These are phyloP conservation scores for Chrysemys picta DNA, from an alignment of 2,113 vertebrate species.

Conservation along the genomic window DNA sequence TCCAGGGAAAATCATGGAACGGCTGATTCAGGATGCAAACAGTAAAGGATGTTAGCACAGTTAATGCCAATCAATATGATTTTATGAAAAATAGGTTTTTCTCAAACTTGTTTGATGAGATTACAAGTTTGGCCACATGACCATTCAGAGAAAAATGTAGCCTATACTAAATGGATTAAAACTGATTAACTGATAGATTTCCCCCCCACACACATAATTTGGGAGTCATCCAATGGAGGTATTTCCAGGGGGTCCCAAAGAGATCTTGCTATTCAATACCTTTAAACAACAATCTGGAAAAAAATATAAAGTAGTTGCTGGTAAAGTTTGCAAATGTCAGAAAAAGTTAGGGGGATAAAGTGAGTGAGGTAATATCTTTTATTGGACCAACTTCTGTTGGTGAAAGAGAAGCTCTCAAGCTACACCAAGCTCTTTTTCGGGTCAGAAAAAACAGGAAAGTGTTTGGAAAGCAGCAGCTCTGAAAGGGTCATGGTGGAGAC, in stretches of 20 bases:
- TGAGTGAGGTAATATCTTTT: neutral
- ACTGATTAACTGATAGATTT: neutral
- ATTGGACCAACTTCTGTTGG: neutral
- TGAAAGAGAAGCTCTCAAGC: neutral
- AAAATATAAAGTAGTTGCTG: neutral
- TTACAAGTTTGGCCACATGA: neutral
- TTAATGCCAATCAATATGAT: neutral
- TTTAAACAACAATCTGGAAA: neutral
- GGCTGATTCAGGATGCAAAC: neutral
- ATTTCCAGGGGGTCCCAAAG: neutral
- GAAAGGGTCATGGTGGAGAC: neutral
- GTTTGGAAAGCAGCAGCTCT: neutral
- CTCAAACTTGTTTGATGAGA: neutral
- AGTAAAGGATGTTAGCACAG: fast-evolving
- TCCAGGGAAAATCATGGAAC: neutral
- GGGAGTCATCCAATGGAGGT: neutral
- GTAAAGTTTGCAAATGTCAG: neutral
- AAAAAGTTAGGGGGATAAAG: neutral
- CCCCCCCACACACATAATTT: neutral
- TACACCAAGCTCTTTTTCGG: neutral
- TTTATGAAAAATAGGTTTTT: neutral
- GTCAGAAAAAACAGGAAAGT: neutral
- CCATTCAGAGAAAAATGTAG: neutral
- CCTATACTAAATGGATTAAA: neutral
- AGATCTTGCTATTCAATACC: neutral